A percentile compares a stretch with the other conserved stretches of the same genome.
phyloP scores from a whole-genome alignment of 1,140 invertebrate genomes.

The Drosophila punjabiensis region DNA sequence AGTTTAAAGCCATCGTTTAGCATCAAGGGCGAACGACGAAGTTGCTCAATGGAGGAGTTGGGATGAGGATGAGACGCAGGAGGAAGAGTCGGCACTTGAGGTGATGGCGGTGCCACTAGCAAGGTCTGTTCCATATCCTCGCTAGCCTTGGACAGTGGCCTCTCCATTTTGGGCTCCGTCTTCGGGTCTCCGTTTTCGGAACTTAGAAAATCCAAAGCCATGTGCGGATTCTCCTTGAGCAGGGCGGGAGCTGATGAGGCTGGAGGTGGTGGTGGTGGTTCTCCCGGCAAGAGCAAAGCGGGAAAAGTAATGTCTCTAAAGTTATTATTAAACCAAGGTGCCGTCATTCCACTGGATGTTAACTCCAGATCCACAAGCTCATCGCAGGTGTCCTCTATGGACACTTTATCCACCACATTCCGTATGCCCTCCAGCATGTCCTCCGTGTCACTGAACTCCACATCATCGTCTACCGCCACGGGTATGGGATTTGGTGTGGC shows the following conservation, averaged over 20 bases:
- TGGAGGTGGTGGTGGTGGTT: slow-evolving; percentile 43
- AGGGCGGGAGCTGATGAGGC: slow-evolving; percentile 15
- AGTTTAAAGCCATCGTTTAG: slow-evolving; percentile 58
- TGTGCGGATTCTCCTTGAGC: slow-evolving; percentile 27
- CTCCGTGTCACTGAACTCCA: slow-evolving; percentile 92
- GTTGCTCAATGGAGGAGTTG: slow-evolving; percentile 54
- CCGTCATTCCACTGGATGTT: slow-evolving; percentile 69
- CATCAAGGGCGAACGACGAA: slow-evolving; percentile 54
- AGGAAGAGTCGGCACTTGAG: not conserved
- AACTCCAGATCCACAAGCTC: slow-evolving; percentile 76
- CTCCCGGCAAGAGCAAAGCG: slow-evolving; percentile 55
- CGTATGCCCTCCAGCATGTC: slow-evolving; percentile 93
- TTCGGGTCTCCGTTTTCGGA: not conserved
- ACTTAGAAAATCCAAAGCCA: slow-evolving; percentile 53
- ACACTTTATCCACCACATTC: slow-evolving; percentile 87
- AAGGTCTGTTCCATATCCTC: slow-evolving; percentile 36
- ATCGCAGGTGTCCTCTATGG: slow-evolving; percentile 80
- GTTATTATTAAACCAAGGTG: slow-evolving; percentile 79
- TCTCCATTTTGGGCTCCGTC: slow-evolving; percentile 21
- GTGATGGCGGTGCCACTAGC: slow-evolving; percentile 31
- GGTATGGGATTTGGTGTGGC: slow-evolving; percentile 30
- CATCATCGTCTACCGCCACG: slow-evolving; percentile 69
- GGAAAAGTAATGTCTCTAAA: slow-evolving; percentile 75
- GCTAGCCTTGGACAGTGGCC: slow-evolving; percentile 1
- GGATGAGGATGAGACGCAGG: not conserved